These are phyloP conservation scores for Pholis gunnellus DNA, from an alignment of 2,113 vertebrate species.

Conservation along the genomic window DNA sequence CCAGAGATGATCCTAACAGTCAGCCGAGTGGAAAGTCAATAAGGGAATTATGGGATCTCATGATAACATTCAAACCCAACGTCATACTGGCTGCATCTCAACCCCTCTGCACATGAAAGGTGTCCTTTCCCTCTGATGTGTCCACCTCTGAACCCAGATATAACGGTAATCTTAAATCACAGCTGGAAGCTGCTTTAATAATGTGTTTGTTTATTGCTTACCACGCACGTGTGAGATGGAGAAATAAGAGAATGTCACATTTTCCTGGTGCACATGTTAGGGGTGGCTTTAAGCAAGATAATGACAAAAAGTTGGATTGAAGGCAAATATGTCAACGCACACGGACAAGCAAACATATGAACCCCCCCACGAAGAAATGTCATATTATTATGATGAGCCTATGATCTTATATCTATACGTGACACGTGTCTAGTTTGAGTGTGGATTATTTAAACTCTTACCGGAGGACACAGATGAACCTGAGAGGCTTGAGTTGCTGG, in stretches of 20 bases:
- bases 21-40: slow-evolving; percentile 61
- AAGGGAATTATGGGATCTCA: slow-evolving; percentile 56
- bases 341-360: background rate
- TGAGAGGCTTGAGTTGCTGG: slow-evolving; percentile 97
- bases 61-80: slow-evolving; percentile 59
- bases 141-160: slow-evolving; percentile 28
- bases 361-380: background rate
- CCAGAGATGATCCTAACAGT: slow-evolving; percentile 54
- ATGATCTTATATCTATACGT: background rate
- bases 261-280: background rate
- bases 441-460: slow-evolving; percentile 79
- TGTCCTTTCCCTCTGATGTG: slow-evolving; percentile 5
- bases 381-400: background rate
- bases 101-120: slow-evolving; percentile 8
- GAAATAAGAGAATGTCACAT: background rate
- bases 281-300: background rate
- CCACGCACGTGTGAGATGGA: slow-evolving; percentile 2
- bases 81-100: slow-evolving; percentile 38
- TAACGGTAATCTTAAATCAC: slow-evolving; percentile 8
- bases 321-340: background rate
- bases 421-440: background rate
- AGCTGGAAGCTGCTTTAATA: slow-evolving; percentile 6
- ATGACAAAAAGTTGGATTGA: slow-evolving; percentile 52
- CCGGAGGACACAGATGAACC: slow-evolving; percentile 97
- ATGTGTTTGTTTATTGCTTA: slow-evolving; percentile 10